phyloP scores from a whole-genome alignment of 2,888 invertebrate species.

The Amiota mariae region DNA sequence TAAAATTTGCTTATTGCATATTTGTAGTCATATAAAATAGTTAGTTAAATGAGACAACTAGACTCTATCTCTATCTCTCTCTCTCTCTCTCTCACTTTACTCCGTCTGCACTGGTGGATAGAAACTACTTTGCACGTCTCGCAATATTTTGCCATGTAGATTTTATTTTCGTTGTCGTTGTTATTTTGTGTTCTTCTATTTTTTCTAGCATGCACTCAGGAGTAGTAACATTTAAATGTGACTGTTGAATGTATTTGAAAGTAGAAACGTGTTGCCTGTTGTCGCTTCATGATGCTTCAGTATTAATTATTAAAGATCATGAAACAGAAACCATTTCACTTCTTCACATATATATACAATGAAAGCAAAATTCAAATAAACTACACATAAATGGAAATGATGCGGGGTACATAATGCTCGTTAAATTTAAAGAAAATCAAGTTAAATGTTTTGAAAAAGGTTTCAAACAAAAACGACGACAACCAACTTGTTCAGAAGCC shows the following conservation, averaged over 20 bases:
- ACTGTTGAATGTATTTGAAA: slow-evolving; percentile 25
- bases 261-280: slow-evolving; percentile 21
- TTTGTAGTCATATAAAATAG: slow-evolving; percentile 26
- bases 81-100: too few species aligned
- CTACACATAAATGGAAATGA: too few species aligned
- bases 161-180: slow-evolving; percentile 15
- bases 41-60: slow-evolving; percentile 20
- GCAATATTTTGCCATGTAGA: neutral
- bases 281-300: neutral
- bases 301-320: slow-evolving; percentile 25
- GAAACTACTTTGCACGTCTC: too few species aligned
- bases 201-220: neutral
- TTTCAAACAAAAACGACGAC: too few species aligned
- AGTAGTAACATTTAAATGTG: slow-evolving; percentile 7
- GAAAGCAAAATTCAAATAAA: too few species aligned
- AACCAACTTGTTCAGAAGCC: too few species aligned
- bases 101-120: too few species aligned
- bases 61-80: too few species aligned
- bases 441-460: too few species aligned
- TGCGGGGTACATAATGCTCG: too few species aligned
- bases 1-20: slow-evolving; percentile 6
- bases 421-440: too few species aligned
- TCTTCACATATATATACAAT: too few species aligned
- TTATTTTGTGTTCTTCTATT: neutral
- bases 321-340: neutral